Conservation (phyloP, 2,113 vertebrate species). For the Prinia subflava region DNA sequence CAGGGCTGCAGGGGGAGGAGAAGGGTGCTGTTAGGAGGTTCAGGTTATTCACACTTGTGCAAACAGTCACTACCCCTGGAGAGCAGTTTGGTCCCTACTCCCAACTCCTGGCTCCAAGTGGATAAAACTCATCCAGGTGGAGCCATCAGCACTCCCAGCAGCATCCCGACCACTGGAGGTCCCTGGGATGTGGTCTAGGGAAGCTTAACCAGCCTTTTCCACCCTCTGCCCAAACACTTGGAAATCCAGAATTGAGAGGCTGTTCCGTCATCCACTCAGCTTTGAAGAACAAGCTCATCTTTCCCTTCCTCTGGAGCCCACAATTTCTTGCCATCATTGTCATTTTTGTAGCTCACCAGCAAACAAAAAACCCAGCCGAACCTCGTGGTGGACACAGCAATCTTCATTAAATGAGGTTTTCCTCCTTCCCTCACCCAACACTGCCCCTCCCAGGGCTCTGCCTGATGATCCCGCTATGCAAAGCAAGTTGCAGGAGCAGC, state of each 20-base stretch:
- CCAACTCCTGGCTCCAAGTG: neutral
- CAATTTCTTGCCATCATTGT: fast-evolving
- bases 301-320: neutral
- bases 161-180: neutral
- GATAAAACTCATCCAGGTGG: neutral
- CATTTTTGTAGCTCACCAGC: neutral
- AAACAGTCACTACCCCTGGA: neutral
- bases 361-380: neutral
- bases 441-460: neutral
- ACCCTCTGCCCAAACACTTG: neutral
- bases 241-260: neutral
- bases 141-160: neutral
- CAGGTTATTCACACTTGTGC: neutral
- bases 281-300: neutral
- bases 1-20: constrained; percentile 77
- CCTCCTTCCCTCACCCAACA: neutral
- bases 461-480: neutral
- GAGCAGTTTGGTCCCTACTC: neutral
- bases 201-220: neutral
- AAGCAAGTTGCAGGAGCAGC: neutral
- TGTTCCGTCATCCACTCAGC: neutral
- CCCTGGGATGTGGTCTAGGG: neutral
- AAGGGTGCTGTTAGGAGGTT: fast-evolving
- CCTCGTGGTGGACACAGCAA: fast-evolving
- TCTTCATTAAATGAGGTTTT: neutral